Evolutionary conservation across 2,113 vertebrate genomes (phyloP), one percentile per base, ranked within the genome.

Genomic region (Stomatorhinus ivindoensis): DNA sequence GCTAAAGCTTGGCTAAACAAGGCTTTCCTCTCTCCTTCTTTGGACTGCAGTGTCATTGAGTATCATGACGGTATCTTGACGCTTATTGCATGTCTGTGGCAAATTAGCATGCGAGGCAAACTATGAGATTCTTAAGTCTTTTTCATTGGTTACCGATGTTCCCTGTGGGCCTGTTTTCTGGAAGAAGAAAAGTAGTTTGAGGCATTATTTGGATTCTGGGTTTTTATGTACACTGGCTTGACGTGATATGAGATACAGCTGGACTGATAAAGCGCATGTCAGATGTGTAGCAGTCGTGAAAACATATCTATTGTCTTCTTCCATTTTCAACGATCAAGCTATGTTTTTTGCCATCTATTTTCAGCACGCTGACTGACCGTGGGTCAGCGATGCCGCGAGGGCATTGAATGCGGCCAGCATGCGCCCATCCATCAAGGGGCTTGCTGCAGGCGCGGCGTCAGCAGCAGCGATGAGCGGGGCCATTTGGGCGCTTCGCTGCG

Each of bases 81-180:
- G n/a, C 88, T 89, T 90, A 27, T 86, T 44, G 82, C 65, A 65
- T 76, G 15, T 39, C 15, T 1, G 55, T 89, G 89, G 61, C 4
- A 84, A 88, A 91, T 92, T 89, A 91, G 69, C 89, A 90, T 92
- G 65, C 86, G 55, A 83, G 65, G 47, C 88, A 89, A 39, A 90
- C 24, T 61, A 27, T 58, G 51, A 19, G 83, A 65, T 90, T 89
- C 88, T 69, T 86, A 80, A 83, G 31, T 24, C 65, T 17, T 83
- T 35, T 44, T 35, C 1, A 42, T 44, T 21, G 6, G 17, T 83
- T 50, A n/a, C 46, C 35, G 2, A 39, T 15, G n/a, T 55, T 86
- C 76, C 88, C 87, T 91, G 76, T 55, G 42, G 17, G 48, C 42
- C 61, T 31, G 50, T 89, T 85, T 69, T 89, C 46, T 73, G 46